Evolutionary conservation across 2,888 invertebrate species (phyloP).

Genomic region (Drosophila longiperda): DNA sequence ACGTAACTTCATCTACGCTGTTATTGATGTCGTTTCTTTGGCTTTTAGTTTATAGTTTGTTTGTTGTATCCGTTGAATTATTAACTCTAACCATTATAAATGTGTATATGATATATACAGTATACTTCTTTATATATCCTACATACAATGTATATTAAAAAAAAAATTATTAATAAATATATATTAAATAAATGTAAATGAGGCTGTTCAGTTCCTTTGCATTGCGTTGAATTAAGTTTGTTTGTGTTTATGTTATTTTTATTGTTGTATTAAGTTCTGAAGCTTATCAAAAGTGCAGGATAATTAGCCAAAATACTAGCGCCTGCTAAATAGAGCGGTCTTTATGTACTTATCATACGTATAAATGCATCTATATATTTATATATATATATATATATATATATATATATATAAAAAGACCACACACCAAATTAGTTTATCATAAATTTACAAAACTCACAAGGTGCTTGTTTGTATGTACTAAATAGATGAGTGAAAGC

Average conservation of each 20-base stretch:
- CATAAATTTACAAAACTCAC: constrained; percentile 23
- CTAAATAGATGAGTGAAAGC: constrained; percentile 2
- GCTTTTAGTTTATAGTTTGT: constrained; percentile 70
- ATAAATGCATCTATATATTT: constrained; percentile 20
- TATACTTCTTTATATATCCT: constrained; percentile 34
- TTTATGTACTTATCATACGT: constrained; percentile 24
- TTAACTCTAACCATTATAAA: constrained; percentile 45
- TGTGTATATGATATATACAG: constrained; percentile 46
- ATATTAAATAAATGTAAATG: constrained; percentile 3
- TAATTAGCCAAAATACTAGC: constrained; percentile 30
- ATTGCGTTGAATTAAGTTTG: constrained; percentile 35
- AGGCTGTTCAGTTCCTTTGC: constrained; percentile 29
- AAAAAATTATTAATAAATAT: neutral
- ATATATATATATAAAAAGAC: constrained; percentile 3
- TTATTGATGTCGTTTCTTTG: constrained; percentile 63
- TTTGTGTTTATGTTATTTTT: constrained; percentile 1
- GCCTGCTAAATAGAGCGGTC: constrained; percentile 27
- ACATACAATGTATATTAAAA: constrained; percentile 26
- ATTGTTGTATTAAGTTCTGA: constrained; percentile 16
- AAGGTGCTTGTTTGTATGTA: constrained; percentile 11
- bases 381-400: neutral
- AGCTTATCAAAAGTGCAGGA: constrained; percentile 15
- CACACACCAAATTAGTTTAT: constrained; percentile 24
- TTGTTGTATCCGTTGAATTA: constrained; percentile 63
- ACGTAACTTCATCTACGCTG: constrained; percentile 69